Percentiles rank a stretch among this genome's conserved stretches.
phyloP scores from a whole-genome alignment of 92 coral and sea anemone species.

The Virgularia gustaviana region DNA sequence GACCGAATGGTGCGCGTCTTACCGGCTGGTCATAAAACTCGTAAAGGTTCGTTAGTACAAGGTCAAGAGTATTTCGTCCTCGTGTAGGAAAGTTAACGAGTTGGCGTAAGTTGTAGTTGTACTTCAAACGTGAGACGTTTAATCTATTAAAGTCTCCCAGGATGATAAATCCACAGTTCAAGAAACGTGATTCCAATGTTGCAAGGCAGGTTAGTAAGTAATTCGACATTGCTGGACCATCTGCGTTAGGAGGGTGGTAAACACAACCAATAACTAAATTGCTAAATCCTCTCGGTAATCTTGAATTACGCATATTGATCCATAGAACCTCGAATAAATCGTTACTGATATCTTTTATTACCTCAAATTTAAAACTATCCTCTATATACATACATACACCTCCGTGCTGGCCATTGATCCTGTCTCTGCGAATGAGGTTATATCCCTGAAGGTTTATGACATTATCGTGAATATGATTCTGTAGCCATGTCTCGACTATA shows the following conservation, averaged over 20 bases:
- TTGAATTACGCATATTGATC: not conserved
- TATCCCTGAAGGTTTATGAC: too few species aligned
- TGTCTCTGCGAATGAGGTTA: too few species aligned
- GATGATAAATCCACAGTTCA: not conserved
- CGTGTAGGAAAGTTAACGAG: not conserved
- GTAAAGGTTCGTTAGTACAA: conserved; percentile 6
- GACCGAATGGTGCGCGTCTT: not conserved
- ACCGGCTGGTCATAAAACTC: not conserved
- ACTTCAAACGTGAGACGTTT: not conserved
- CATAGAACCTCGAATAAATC: not conserved
- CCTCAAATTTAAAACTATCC: not conserved
- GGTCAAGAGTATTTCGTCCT: conserved; percentile 5
- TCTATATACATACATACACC: conserved; percentile 1
- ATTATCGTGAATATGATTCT: not conserved
- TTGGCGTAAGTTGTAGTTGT: conserved; percentile 1
- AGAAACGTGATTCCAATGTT: not conserved
- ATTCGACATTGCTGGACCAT: not conserved
- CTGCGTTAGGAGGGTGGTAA: conserved; percentile 5
- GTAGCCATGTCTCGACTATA: not conserved
- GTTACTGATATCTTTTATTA: not conserved
- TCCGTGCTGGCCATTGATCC: not conserved
- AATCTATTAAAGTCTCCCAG: conserved; percentile 18
- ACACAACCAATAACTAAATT: not conserved
- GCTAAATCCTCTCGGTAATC: not conserved
- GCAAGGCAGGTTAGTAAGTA: not conserved